Conservation (phyloP, 2,797 vertebrate genomes). For the Hydrophis major region DNA sequence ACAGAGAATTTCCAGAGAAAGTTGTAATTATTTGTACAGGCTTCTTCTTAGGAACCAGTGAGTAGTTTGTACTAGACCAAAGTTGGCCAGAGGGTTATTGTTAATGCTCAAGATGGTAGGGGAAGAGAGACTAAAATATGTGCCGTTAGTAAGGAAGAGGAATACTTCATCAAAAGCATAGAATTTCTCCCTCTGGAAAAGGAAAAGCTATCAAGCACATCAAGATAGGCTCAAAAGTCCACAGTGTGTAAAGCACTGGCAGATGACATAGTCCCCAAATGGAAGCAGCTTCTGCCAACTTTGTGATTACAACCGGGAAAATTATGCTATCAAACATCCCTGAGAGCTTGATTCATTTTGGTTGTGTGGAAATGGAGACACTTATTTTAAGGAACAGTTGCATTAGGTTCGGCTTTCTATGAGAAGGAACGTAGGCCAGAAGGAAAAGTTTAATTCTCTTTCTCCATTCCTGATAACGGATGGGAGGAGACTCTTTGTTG, state of each 20-base stretch:
- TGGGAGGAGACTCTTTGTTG: neutral
- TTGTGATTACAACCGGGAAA: constrained; percentile 53
- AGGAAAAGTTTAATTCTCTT: neutral
- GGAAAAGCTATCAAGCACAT: constrained; percentile 24
- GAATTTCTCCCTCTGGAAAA: constrained; percentile 21
- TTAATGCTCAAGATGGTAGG: neutral
- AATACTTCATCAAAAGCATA: constrained; percentile 36
- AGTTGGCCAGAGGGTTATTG: fast-evolving
- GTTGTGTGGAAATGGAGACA: neutral
- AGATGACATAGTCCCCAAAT: constrained; percentile 48
- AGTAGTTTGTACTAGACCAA: neutral
- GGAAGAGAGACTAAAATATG: neutral
- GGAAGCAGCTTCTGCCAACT: constrained; percentile 52
- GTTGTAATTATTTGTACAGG: neutral
- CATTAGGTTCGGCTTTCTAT: neutral
- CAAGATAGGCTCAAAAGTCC: constrained; percentile 70
- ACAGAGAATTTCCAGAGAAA: neutral
- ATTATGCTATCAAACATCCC: constrained; percentile 66
- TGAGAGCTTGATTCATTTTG: constrained; percentile 59
- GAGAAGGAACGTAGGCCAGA: fast-evolving
- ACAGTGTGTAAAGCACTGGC: constrained; percentile 63
- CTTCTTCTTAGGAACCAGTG: neutral
- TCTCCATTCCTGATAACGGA: no score
- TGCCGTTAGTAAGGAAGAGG: constrained; percentile 46
- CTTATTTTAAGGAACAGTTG: neutral